Base-by-base conservation (phyloP, 2,797 vertebrate genomes). In the Myotis daubentonii region DNA sequence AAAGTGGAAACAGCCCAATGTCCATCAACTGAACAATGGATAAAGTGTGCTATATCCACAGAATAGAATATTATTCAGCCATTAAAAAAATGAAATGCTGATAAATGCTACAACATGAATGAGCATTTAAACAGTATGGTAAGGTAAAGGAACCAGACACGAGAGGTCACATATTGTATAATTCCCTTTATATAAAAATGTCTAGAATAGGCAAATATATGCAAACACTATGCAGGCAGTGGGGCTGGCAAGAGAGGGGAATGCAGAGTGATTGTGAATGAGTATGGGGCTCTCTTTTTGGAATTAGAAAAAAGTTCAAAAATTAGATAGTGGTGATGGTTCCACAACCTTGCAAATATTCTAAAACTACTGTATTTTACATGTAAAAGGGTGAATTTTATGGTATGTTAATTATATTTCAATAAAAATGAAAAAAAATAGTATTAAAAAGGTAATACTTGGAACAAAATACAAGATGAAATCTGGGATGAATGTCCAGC, bases 341-440 rank as follows among this genome's bases (percentile, higher is more conserved):
- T 79, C 25, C 22, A 70, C 33, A 36, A 51, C 60, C 80, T 75
- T 57, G 62, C 11, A 94, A 89, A 74, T 94, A 47, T 44, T 89
- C 20, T 76, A 23, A 75, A 94, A 47, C 28, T 9, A 25, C 33
- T 57, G 23, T 10, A 68, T 16, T 79, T 3, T 30, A 80, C 15
- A 72, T 51, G 71, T 47, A 66, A 87, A 89, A 68, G 10, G 1
- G 36, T n/a, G 12, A 87, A 38, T 57, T 68, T 89, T 71, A 81
- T 80, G 6, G 17, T 12, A 84, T 53, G 9, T 55, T 80, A 70
- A 70, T 72, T 51, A 70, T 8, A 84, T 33, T 30, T 70, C 22
- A 92, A 41, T 62, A 30, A 22, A 85, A 94, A 81, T 49, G 33
- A 41, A 72, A 89, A 92, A 92, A 84, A 89, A 28, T 20, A 62